Evolutionary conservation across 2,797 vertebrate genomes (phyloP).

Genomic region (Taeniopygia guttata): DNA sequence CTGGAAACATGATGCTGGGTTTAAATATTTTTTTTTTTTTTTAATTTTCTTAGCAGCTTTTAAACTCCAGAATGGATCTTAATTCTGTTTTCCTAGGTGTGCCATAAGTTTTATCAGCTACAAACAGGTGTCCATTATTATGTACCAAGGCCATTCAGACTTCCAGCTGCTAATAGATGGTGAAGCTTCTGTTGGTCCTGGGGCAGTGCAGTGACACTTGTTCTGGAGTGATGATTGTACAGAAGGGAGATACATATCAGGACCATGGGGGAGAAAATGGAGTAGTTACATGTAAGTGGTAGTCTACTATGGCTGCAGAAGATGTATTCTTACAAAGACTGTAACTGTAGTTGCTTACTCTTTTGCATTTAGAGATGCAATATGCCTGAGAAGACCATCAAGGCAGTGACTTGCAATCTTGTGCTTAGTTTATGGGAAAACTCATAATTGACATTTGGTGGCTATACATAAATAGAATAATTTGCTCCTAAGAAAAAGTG

Average conservation of each 20-base stretch:
- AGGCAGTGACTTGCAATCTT: neutral
- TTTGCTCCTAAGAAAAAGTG: neutral
- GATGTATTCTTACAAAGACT: neutral
- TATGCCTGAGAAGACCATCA: neutral
- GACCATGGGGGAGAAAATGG: neutral
- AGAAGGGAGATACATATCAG: neutral
- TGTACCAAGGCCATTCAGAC: neutral
- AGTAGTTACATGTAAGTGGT: neutral
- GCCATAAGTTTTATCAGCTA: neutral
- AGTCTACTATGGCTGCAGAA: neutral
- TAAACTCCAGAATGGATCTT: neutral
- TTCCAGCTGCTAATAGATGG: neutral
- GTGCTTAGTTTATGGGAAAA: neutral
- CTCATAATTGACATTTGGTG: neutral
- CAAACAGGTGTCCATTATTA: neutral
- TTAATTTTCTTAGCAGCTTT: neutral
- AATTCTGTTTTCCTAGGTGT: neutral
- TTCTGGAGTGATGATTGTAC: neutral
- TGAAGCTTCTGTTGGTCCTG: neutral
- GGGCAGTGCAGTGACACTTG: neutral
- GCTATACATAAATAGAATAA: neutral
- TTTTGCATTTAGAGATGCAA: neutral
- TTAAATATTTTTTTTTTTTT: neutral
- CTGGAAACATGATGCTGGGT: neutral
- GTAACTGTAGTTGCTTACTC: neutral